Evolutionary conservation across 92 coral and sea anemone species (phyloP), one percentile per base, ranked within the genome.

Genomic region (Porites cylindrica): DNA sequence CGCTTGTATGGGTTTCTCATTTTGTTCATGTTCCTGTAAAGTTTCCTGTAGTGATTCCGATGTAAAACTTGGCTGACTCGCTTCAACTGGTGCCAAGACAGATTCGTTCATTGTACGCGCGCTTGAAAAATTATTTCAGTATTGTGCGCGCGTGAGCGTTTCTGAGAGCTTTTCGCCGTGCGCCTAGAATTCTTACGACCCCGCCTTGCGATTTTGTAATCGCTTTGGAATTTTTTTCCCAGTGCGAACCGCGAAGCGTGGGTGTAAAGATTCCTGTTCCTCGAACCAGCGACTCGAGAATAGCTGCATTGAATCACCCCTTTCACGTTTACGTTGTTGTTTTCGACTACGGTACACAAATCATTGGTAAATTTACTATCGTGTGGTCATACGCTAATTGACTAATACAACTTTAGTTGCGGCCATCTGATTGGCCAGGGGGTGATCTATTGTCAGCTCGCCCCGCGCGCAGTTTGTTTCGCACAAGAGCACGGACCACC

Each of bases 361-460:
- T 91, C 94, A 93, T 86, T 93, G 91, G 85, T 88, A 87, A 91
- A 82, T 85, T 86, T 86, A 80, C 90, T 80, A 79, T 87, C 91
- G 90, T 88, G 91, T 82, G 69, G 85, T 76, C 54, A 51, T 81
- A 47, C 77, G 92, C 84, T 93, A 85, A 92, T 88, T 93, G 96
- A 94, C 96, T 85, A 91, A 91, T 94, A 85, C 91, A 85, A 94
- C 91, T 82, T 38, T 68, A 75, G 79, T 76, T 82, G 88, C 83
- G 54, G 19, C 84, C 18, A 66, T 78, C 29, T 77, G 84, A 95
- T 95, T 95, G 98, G 98, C 79, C 66, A 58, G 70, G 12, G 26
- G 64, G 61, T 76, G 92, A 88, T 85, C 91, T 67, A 76, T 93
- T 95, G 98, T 93, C 94, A 95, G 38, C 14, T 70, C 77, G 82